These are phyloP conservation scores for Glossophaga mutica DNA, from an alignment of 2,797 vertebrate genomes.

Conservation along the genomic window DNA sequence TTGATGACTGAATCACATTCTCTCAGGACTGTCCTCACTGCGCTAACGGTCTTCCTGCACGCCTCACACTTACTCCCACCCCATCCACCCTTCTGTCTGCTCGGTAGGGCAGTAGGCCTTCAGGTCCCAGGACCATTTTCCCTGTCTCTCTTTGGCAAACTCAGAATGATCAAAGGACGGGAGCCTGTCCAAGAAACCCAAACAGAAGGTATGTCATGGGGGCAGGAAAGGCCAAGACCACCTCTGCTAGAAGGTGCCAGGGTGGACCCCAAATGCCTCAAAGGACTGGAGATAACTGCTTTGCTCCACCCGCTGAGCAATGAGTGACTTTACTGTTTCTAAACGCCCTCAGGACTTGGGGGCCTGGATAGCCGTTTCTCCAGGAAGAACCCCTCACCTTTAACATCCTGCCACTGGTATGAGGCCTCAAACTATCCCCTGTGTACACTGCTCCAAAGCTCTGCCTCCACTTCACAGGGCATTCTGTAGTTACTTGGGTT, in stretches of 20 bases:
- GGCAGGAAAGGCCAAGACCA: background rate
- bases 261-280: background rate
- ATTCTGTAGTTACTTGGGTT: background rate
- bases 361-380: background rate
- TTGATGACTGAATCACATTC: background rate
- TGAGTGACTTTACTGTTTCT: background rate
- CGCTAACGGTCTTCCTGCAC: background rate
- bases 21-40: background rate
- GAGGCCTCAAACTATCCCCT: background rate
- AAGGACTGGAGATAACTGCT: background rate
- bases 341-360: background rate
- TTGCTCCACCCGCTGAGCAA: background rate
- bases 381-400: background rate
- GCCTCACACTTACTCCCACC: background rate
- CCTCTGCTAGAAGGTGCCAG: background rate
- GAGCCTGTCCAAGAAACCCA: background rate
- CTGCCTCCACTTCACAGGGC: background rate
- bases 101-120: background rate
- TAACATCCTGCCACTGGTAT: background rate
- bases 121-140: background rate
- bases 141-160: conserved; percentile 30
- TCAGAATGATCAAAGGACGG: background rate
- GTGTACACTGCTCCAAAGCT: background rate
- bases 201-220: background rate
- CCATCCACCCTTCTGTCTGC: background rate